A percentile compares a stretch with the other conserved stretches of the same genome.
Evolutionary conservation across 2,888 invertebrate species (phyloP).

Genomic region (Napeogenes sylphis): DNA sequence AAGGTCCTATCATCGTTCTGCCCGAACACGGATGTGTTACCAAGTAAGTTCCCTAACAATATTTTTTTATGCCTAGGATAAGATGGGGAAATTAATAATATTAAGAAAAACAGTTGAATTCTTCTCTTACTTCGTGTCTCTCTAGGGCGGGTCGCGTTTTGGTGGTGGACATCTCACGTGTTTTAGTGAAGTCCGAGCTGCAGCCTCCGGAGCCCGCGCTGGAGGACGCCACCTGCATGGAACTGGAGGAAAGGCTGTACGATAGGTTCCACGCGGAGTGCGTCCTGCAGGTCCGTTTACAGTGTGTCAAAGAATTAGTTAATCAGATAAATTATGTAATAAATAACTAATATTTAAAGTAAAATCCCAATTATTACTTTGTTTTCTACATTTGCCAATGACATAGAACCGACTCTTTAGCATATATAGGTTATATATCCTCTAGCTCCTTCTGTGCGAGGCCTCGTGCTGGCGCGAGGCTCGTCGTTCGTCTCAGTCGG

Average conservation of each 20-base stretch:
- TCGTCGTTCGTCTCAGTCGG: conserved; percentile 83
- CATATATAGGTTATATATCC: not conserved
- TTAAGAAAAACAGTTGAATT: too few species aligned
- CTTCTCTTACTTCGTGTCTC: not conserved
- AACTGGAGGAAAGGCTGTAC: conserved; percentile 87
- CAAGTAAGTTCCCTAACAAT: conserved; percentile 67
- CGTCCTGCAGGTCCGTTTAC: conserved; percentile 78
- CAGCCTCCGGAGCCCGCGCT: conserved; percentile 81
- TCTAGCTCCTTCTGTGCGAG: conserved; percentile 58
- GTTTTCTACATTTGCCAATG: too few species aligned
- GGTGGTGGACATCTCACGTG: conserved; percentile 84
- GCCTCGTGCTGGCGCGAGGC: conserved; percentile 86
- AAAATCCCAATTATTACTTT: too few species aligned
- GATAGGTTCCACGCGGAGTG: conserved; percentile 85
- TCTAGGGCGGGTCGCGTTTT: conserved; percentile 82
- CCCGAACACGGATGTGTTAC: conserved; percentile 85
- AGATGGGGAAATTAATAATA: not conserved
- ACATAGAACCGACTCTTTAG: not conserved
- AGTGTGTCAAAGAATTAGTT: too few species aligned
- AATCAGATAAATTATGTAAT: too few species aligned
- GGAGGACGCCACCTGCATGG: conserved; percentile 89
- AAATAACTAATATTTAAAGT: not conserved
- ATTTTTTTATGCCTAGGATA: not conserved
- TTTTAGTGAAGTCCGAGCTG: conserved; percentile 83
- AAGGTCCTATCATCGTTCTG: conserved; percentile 85